A percentile compares a stretch with the other conserved stretches of the same genome.
Evolutionary conservation across 2,113 vertebrate genomes (phyloP).

Genomic region (Brevimyrus niger): DNA sequence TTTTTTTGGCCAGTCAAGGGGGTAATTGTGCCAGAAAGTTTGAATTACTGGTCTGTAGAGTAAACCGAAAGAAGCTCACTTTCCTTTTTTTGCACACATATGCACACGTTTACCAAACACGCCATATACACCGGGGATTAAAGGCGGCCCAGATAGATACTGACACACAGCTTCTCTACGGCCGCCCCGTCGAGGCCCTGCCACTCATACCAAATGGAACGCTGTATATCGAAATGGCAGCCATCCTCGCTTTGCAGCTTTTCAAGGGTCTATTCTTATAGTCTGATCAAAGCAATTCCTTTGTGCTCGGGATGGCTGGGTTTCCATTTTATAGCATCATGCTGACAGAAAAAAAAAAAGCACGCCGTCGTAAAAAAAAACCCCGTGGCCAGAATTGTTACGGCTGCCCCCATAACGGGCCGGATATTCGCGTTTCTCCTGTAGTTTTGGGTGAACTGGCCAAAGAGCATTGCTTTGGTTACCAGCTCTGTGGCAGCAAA

Average conservation of each 20-base stretch:
- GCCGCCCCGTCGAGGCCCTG: background rate
- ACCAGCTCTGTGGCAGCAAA: background rate
- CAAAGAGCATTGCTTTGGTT: background rate
- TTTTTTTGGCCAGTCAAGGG: background rate
- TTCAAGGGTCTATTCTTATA: background rate
- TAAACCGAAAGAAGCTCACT: background rate
- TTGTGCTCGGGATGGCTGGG: background rate
- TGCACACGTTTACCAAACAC: background rate
- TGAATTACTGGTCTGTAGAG: background rate
- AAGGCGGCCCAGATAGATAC: background rate
- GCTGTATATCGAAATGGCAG: background rate
- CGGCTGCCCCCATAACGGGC: background rate
- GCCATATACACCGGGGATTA: background rate
- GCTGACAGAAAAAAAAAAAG: slow-evolving; percentile 5
- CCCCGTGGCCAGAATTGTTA: background rate
- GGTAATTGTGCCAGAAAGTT: background rate
- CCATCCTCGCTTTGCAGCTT: background rate
- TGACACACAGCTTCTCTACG: background rate
- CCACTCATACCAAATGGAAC: background rate
- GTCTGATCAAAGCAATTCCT: slow-evolving; percentile 10
- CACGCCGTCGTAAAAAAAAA: background rate
- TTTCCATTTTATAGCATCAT: slow-evolving; percentile 4
- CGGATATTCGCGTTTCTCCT: background rate
- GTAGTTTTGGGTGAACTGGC: background rate
- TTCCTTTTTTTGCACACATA: background rate